Evolutionary conservation across 2,113 vertebrate genomes (phyloP).

Genomic region (Tichodroma muraria): DNA sequence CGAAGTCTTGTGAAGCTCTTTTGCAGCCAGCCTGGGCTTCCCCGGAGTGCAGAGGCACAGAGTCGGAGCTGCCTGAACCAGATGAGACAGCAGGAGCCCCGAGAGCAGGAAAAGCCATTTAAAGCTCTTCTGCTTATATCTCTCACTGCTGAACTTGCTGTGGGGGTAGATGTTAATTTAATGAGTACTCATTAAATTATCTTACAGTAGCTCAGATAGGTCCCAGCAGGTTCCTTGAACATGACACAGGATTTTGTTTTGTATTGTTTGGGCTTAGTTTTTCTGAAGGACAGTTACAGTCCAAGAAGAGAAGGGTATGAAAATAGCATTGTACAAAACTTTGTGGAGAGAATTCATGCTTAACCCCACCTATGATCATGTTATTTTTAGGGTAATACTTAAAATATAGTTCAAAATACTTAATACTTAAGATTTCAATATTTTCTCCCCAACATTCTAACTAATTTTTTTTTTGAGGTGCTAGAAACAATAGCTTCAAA

Average conservation of each 20-base stretch:
- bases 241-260: conserved; percentile 42
- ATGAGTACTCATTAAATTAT: conserved; percentile 60
- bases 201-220: conserved; percentile 27
- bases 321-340: neutral
- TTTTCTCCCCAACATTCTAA: neutral
- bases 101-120: conserved; percentile 44
- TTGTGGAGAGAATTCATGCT: neutral
- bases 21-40: neutral
- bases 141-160: conserved; percentile 27
- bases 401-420: neutral
- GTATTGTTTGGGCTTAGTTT: conserved; percentile 39
- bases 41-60: neutral
- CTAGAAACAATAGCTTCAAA: neutral
- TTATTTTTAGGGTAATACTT: neutral
- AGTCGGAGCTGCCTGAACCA: neutral
- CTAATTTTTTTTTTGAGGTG: neutral
- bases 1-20: neutral
- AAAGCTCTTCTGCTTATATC: conserved; percentile 10
- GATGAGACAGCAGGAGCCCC: conserved; percentile 10
- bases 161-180: conserved; percentile 57
- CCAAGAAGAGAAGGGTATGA: neutral
- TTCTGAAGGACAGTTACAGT: neutral
- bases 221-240: conserved; percentile 46
- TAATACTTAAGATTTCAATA: neutral
- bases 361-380: neutral